Conservation (phyloP, 2,113 vertebrate genomes). For the Tamias sibiricus region DNA sequence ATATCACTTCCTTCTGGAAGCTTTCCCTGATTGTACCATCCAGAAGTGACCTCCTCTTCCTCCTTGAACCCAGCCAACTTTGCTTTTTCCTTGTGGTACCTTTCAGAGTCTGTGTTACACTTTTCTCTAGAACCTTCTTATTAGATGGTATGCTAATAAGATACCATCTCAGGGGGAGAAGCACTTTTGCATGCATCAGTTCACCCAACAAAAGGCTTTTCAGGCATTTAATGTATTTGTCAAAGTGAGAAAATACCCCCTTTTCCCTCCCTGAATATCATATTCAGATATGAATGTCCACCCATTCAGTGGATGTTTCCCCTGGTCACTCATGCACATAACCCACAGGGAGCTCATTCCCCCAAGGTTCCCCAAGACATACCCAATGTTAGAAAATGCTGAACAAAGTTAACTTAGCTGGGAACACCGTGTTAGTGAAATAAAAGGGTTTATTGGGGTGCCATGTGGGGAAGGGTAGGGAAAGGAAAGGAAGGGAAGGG, state of each 20-base stretch:
- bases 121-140: constrained; percentile 39
- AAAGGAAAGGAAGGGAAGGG: too few species aligned
- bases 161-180: neutral
- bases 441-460: too few species aligned
- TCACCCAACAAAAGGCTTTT: neutral
- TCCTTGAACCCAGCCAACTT: neutral
- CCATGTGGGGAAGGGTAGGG: too few species aligned
- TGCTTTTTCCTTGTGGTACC: constrained; percentile 12
- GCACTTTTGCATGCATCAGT: neutral
- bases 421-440: too few species aligned
- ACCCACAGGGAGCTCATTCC: neutral
- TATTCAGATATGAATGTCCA: constrained; percentile 10
- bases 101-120: neutral
- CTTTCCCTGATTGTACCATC: neutral
- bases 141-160: neutral
- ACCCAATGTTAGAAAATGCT: too few species aligned
- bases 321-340: neutral
- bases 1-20: constrained; percentile 5
- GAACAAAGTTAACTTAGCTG: too few species aligned
- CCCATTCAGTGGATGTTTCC: neutral
- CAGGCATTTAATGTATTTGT: constrained; percentile 12
- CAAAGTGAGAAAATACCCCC: neutral
- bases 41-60: neutral
- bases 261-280: neutral
- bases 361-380: neutral